Conservation (phyloP, 2,888 invertebrate genomes). For the Acronicta leporina region DNA sequence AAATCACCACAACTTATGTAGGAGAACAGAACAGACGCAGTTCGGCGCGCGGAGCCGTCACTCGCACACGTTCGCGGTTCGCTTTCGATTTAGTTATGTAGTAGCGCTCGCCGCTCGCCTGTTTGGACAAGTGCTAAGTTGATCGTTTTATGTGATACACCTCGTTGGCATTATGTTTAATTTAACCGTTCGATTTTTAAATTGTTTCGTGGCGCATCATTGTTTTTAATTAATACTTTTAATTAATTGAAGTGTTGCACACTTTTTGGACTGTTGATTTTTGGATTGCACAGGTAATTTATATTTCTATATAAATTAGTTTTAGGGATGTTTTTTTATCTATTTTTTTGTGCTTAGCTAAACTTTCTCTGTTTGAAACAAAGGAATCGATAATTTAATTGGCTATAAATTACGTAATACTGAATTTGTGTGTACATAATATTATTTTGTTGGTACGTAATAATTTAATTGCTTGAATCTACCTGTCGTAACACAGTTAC, state of each 20-base stretch:
- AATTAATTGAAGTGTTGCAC: slow-evolving; percentile 62
- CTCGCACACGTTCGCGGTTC: slow-evolving; percentile 65
- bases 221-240: slow-evolving; percentile 67
- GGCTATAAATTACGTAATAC: slow-evolving; percentile 49
- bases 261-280: slow-evolving; percentile 68
- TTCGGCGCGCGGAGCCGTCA: slow-evolving; percentile 84
- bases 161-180: slow-evolving; percentile 86
- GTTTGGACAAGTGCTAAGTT: slow-evolving; percentile 88
- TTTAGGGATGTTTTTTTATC: slow-evolving; percentile 13
- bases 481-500: slow-evolving; percentile 44
- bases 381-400: slow-evolving; percentile 45
- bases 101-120: slow-evolving; percentile 70
- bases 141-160: slow-evolving; percentile 87
- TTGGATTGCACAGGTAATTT: slow-evolving; percentile 68
- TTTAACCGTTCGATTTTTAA: slow-evolving; percentile 83
- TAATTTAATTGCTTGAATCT: slow-evolving; percentile 42
- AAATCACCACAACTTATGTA: slow-evolving; percentile 80
- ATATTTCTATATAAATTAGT: slow-evolving; percentile 39
- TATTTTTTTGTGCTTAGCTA: slow-evolving; percentile 8
- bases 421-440: slow-evolving; percentile 34
- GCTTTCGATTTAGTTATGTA: slow-evolving; percentile 74
- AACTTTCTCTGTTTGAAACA: slow-evolving; percentile 51
- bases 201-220: slow-evolving; percentile 78
- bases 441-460: slow-evolving; percentile 44
- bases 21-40: slow-evolving; percentile 76